Evolutionary conservation across 2,113 vertebrate species (phyloP).

Genomic region (Chroicocephalus ridibundus): DNA sequence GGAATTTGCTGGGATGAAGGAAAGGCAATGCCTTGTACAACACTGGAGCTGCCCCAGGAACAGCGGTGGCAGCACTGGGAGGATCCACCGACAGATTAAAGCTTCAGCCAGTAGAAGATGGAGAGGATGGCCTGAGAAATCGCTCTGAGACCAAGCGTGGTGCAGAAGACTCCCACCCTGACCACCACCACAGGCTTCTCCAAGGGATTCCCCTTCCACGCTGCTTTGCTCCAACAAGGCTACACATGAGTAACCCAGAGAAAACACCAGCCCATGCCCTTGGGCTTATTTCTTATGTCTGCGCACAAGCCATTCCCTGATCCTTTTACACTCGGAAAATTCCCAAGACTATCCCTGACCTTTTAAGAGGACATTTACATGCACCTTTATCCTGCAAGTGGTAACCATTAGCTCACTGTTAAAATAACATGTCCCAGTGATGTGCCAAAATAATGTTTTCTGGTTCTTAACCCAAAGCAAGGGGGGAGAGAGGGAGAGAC

Average conservation of each 20-base stretch:
- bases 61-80: not conserved
- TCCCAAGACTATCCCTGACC: not conserved
- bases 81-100: not conserved
- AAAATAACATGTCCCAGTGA: not conserved
- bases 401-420: slow-evolving; percentile 11
- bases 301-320: not conserved
- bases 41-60: not conserved
- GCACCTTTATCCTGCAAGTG: not conserved
- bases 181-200: not conserved
- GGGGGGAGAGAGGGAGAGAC: not conserved
- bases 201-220: not conserved
- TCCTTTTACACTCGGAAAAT: not conserved
- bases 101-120: accelerated
- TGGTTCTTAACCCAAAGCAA: not conserved
- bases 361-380: not conserved
- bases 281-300: not conserved
- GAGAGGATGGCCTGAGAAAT: not conserved
- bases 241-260: not conserved
- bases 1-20: not conserved
- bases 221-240: not conserved
- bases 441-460: not conserved
- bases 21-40: not conserved
- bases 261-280: not conserved
- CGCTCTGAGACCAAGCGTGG: accelerated
- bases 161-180: not conserved